Evolutionary conservation across 2,113 vertebrate species (phyloP).

Genomic region (Hemibagrus wyckioides): DNA sequence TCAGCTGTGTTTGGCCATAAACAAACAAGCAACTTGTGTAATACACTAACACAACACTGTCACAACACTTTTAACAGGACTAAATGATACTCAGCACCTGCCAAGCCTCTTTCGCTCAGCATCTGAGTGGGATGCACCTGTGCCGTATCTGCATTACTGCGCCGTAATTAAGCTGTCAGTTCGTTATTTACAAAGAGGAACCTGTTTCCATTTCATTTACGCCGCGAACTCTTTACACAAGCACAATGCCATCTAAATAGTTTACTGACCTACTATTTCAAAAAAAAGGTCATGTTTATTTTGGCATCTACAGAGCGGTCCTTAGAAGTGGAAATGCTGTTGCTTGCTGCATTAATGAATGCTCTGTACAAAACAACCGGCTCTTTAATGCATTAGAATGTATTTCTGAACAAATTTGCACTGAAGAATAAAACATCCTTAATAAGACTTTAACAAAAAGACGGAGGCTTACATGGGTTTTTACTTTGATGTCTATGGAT

Average conservation of each 20-base stretch:
- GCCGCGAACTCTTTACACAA: background rate
- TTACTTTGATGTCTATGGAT: no score
- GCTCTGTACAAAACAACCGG: background rate
- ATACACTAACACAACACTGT: constrained; percentile 44
- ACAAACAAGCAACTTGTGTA: constrained; percentile 50
- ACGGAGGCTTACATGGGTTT: no score
- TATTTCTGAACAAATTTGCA: background rate
- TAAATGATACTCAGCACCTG: constrained; percentile 56
- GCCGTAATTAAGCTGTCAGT: constrained; percentile 43
- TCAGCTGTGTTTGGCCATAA: constrained; percentile 48
- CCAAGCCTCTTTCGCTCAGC: constrained; percentile 26
- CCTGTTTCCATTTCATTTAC: constrained; percentile 16
- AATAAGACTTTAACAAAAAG: background rate
- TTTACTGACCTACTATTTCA: background rate
- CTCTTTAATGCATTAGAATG: background rate
- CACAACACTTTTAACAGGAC: constrained; percentile 50
- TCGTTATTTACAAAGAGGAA: constrained; percentile 33
- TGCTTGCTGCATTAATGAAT: background rate
- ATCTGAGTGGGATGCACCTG: constrained; percentile 33
- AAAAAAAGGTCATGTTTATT: constrained; percentile 10
- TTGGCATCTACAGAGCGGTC: background rate
- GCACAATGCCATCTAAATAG: background rate
- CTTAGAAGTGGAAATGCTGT: background rate
- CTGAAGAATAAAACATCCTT: background rate
- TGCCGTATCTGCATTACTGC: constrained; percentile 35